Evolutionary conservation across 2,888 invertebrate species (phyloP), one percentile per base, ranked within the genome.

Genomic region (Chymomyza amoena): DNA sequence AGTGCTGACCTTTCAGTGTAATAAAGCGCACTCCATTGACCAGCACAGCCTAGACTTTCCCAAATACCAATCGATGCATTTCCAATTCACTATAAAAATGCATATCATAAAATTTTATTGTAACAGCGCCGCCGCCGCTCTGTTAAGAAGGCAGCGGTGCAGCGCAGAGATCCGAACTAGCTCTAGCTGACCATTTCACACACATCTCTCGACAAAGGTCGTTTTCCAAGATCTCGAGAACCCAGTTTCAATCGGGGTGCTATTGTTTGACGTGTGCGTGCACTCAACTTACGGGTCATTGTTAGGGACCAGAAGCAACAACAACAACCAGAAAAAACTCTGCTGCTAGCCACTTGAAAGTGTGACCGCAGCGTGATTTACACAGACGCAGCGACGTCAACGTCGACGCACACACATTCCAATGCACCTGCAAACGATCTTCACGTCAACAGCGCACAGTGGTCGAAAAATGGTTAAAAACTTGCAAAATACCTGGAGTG

Each of bases 311-410:
- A 68, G 39, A 64, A 64, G 36, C 66, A 63, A 16, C 61, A 64
- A 18, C 50, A 59, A 50, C 59, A 68, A 69, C 57, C 66, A 67
- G 25, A 13, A 7, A 4, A 25, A 57, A 57, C 18, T 66, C 66
- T 25, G 63, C 39, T 65, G 61, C 64, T 63, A 45, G 78, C 88
- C 88, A 88, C 84, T 85, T 86, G 88, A 85, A 86, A 85, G 87
- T 88, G 84, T 88, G 88, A 85, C 88, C 84, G 88, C 88, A 88
- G 87, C 73, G 80, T 80, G 78, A 88, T 81, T 88, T 88, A 88
- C 88, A 79, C 72, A 83, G 78, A 84, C 78, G 77, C 77, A 76
- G 63, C 72, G 85, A 80, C 83, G 81, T 68, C 77, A 61, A 64
- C 66, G 57, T 45, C 66, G 72, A 63, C 66, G 84, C 80, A 25